Percentiles rank a stretch among this genome's conserved stretches.
These are phyloP conservation scores for Sebastes oblongus DNA, from an alignment of 2,797 vertebrate species.

Conservation along the genomic window DNA sequence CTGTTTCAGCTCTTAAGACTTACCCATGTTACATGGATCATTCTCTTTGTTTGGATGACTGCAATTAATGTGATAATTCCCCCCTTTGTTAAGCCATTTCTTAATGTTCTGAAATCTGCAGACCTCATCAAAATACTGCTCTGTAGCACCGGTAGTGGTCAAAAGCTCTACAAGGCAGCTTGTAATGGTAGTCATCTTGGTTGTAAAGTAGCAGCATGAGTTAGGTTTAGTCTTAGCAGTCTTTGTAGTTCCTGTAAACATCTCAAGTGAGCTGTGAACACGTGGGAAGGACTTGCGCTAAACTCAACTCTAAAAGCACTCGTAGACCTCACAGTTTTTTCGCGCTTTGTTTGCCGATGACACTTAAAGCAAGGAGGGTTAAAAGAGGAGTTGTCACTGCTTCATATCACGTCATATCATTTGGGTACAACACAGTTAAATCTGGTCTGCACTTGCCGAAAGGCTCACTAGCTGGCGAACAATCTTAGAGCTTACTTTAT, in stretches of 20 bases:
- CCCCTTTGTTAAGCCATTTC: not conserved
- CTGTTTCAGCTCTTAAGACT: constrained; percentile 17
- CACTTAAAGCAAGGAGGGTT: no score
- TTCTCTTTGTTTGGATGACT: not conserved
- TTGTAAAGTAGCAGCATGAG: not conserved
- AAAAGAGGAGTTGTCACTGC: no score
- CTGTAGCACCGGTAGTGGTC: not conserved
- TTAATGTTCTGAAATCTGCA: not conserved
- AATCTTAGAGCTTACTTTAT: no score
- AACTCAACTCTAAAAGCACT: no score
- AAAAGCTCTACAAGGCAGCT: not conserved
- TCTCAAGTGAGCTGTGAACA: rapidly evolving
- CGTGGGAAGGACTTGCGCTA: no score
- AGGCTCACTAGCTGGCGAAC: no score
- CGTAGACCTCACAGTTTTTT: no score
- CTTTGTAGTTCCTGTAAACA: not conserved
- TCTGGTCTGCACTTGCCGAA: rapidly evolving
- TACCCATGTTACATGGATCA: not conserved
- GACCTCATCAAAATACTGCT: not conserved
- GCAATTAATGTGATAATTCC: not conserved
- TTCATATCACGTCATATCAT: no score
- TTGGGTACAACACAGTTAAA: rapidly evolving
- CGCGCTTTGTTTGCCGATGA: no score
- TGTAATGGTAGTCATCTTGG: not conserved
- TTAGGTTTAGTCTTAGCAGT: not conserved